A percentile compares a stretch with the other conserved stretches of the same genome.
phyloP scores from a whole-genome alignment of 2,797 vertebrate genomes.

The Botia almorhae region DNA sequence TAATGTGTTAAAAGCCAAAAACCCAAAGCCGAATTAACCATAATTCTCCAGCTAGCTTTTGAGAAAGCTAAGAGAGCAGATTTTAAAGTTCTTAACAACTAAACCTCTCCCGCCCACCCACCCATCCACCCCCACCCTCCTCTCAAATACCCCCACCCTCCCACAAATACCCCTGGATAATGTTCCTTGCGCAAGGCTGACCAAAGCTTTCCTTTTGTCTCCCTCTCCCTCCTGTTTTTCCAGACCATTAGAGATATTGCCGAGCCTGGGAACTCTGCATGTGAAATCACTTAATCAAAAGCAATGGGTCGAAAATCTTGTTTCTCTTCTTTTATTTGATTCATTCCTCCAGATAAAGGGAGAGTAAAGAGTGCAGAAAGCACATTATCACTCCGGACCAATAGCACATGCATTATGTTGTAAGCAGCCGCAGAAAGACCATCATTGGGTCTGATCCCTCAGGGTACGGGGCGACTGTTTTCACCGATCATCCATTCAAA shows the following conservation, averaged over 20 bases:
- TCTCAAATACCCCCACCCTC: not conserved
- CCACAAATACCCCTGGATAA: slow-evolving; percentile 82
- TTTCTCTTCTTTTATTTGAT: slow-evolving; percentile 96
- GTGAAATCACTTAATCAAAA: slow-evolving; percentile 99
- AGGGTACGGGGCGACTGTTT: slow-evolving; percentile 83
- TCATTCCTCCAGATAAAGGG: slow-evolving; percentile 94
- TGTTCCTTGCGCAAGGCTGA: slow-evolving; percentile 86
- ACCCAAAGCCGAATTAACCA: slow-evolving; percentile 72
- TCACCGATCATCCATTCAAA: slow-evolving; percentile 84
- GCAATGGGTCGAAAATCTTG: slow-evolving; percentile 99
- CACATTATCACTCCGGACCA: slow-evolving; percentile 83
- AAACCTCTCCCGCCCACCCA: slow-evolving; percentile 75
- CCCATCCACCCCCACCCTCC: not conserved
- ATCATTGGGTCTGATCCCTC: slow-evolving; percentile 88
- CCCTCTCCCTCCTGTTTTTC: slow-evolving; percentile 82
- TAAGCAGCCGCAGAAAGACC: slow-evolving; percentile 94
- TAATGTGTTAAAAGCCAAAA: slow-evolving; percentile 64
- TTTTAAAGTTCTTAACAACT: slow-evolving; percentile 83
- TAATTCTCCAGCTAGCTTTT: slow-evolving; percentile 77
- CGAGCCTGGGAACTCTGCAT: slow-evolving; percentile 89
- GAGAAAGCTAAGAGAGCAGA: slow-evolving; percentile 67
- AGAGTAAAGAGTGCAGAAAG: slow-evolving; percentile 73
- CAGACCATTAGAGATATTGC: slow-evolving; percentile 99
- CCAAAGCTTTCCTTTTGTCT: slow-evolving; percentile 58
- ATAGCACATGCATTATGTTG: slow-evolving; percentile 93